Percentiles rank a stretch among this genome's conserved stretches.
Conservation (phyloP, 2,113 vertebrate species). For the Grus americana region DNA sequence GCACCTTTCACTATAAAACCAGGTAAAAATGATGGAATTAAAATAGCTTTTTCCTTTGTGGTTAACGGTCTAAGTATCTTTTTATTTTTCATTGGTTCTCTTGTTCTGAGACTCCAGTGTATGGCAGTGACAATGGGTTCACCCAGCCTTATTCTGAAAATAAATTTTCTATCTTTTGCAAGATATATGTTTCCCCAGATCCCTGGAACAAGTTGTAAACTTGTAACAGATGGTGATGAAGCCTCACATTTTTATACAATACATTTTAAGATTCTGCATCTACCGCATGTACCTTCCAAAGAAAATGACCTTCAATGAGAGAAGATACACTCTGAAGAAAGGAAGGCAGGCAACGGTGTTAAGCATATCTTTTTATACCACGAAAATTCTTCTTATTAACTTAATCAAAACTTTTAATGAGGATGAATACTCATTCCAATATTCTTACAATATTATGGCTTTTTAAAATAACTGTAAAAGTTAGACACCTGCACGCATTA, state of each 20-base stretch:
- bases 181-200: conserved; percentile 80
- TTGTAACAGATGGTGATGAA: conserved; percentile 80
- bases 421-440: conserved; percentile 19
- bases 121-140: conserved; percentile 68
- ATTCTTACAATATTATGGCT: not conserved
- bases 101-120: conserved; percentile 61
- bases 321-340: conserved; percentile 25
- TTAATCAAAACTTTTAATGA: conserved; percentile 56
- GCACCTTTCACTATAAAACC: conserved; percentile 72
- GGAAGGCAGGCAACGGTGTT: conserved; percentile 31
- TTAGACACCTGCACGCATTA: not conserved
- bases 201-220: conserved; percentile 77
- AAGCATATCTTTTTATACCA: conserved; percentile 46
- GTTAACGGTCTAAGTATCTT: conserved; percentile 51
- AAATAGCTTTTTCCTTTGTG: conserved; percentile 69
- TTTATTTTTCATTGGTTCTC: conserved; percentile 59
- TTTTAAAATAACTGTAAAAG: conserved; percentile 52
- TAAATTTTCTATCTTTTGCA: conserved; percentile 74
- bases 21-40: conserved; percentile 72
- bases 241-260: conserved; percentile 78
- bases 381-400: conserved; percentile 36
- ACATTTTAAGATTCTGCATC: conserved; percentile 73
- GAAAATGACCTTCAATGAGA: conserved; percentile 77
- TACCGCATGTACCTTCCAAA: conserved; percentile 68
- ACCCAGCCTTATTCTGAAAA: conserved; percentile 71